Evolutionary conservation across 2,797 vertebrate species (phyloP), one percentile per base, ranked within the genome.

Genomic region (Taenioides sp.): DNA sequence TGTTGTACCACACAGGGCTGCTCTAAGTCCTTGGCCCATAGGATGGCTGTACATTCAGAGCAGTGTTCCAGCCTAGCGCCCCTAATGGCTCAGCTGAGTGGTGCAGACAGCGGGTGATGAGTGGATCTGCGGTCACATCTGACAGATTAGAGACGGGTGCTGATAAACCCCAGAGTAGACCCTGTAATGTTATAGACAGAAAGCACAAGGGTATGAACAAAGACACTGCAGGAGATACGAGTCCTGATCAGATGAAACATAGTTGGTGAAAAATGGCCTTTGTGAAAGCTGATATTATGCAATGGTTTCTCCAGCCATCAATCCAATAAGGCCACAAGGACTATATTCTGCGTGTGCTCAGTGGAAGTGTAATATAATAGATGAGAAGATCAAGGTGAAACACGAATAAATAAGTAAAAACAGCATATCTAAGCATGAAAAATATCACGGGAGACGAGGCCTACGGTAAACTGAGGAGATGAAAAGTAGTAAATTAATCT

Each of bases 401-500:
- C 86, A 86, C 88, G 87, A 88, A 91, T 91, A 86, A 90, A 89
- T 89, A 87, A 91, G 88, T 88, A 84, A 93, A 92, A 91, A 87
- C 86, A 91, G 89, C 90, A 87, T 85, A 87, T 92, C 93, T 93
- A 92, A 90, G 88, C 90, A 86, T 87, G 90, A 92, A 91, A 91
- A 91, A 93, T 91, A 93, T 93, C 86, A 89, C 83, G 63, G 78
- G 86, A 83, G 91, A 89, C 92, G 62, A 43, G 71, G 85, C 77
- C 75, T 88, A 92, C 89, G 71, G 90, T 92, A 89, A 92, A 92
- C 85, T 82, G 89, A 92, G 88, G 81, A 93, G 91, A 94, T 90
- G 91, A 92, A 87, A 91, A 93, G 86, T 81, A 93, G 93, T 94
- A 92, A 95, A 96, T 95, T 94, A 95, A 97, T 96, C 94, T 95